phyloP scores from a whole-genome alignment of 2,888 invertebrate species.

The Diaphora mendica region DNA sequence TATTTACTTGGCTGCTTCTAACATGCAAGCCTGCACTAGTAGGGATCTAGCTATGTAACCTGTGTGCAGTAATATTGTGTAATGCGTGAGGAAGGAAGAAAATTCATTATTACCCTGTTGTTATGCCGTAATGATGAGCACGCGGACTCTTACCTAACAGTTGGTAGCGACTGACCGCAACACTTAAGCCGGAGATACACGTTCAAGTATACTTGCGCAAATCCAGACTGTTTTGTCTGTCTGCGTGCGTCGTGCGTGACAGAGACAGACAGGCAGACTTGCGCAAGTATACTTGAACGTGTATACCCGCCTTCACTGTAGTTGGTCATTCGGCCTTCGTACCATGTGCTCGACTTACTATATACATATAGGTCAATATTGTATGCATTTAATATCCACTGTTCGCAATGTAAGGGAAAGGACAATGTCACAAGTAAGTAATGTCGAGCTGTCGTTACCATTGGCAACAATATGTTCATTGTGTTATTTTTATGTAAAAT shows the following conservation, averaged over 20 bases:
- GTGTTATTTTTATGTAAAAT: not conserved
- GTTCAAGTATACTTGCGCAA: too few species aligned
- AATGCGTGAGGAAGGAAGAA: slow-evolving; percentile 76
- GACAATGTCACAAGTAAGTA: slow-evolving; percentile 41
- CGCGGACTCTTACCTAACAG: slow-evolving; percentile 65
- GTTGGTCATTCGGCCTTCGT: slow-evolving; percentile 49
- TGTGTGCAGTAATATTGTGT: slow-evolving; percentile 69
- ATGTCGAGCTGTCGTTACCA: slow-evolving; percentile 3
- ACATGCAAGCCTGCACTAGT: slow-evolving; percentile 31
- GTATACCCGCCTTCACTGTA: too few species aligned
- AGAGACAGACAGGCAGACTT: too few species aligned
- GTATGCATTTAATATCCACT: slow-evolving; percentile 34
- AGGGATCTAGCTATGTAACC: slow-evolving; percentile 46
- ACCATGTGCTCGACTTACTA: slow-evolving; percentile 18
- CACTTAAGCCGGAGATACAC: too few species aligned
- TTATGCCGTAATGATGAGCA: slow-evolving; percentile 67
- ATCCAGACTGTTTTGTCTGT: too few species aligned
- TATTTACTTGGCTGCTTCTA: not conserved
- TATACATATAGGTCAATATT: slow-evolving; percentile 20
- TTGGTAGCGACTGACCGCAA: slow-evolving; percentile 56
- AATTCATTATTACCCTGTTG: slow-evolving; percentile 58
- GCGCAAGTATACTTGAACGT: too few species aligned
- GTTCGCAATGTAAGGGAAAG: slow-evolving; percentile 44
- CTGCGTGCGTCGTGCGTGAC: too few species aligned
- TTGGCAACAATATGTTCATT: not conserved